These are phyloP conservation scores for Drosophila vallismaia DNA, from an alignment of 2,888 invertebrate genomes.

Conservation along the genomic window DNA sequence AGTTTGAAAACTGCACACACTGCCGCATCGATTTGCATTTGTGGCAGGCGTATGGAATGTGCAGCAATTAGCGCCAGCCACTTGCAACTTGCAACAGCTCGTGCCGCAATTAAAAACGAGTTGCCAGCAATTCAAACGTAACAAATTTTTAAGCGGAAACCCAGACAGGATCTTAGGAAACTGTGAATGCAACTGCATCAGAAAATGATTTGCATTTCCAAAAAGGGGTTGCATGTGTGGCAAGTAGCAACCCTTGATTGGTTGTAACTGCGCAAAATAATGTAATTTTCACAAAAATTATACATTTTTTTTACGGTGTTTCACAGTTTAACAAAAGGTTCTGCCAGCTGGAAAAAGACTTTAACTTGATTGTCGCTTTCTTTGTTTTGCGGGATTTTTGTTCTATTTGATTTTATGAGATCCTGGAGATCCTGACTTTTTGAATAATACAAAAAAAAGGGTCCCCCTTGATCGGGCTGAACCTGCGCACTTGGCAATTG, in stretches of 20 bases:
- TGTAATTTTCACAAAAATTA: neutral
- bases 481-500: slow-evolving; percentile 66
- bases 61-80: slow-evolving; percentile 34
- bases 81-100: slow-evolving; percentile 32
- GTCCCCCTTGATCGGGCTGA: slow-evolving; percentile 44
- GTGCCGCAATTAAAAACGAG: slow-evolving; percentile 41
- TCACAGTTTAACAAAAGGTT: slow-evolving; percentile 49
- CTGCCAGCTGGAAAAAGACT: slow-evolving; percentile 57
- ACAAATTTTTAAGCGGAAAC: slow-evolving; percentile 37
- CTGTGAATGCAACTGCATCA: slow-evolving; percentile 36
- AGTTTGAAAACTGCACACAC: slow-evolving; percentile 19
- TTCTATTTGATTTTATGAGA: slow-evolving; percentile 31
- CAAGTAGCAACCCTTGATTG: slow-evolving; percentile 23
- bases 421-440: slow-evolving; percentile 54
- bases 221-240: slow-evolving; percentile 28
- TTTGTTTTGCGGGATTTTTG: slow-evolving; percentile 13
- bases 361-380: slow-evolving; percentile 35
- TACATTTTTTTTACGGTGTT: neutral
- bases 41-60: slow-evolving; percentile 9
- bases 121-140: slow-evolving; percentile 43
- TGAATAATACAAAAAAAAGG: slow-evolving; percentile 40
- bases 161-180: slow-evolving; percentile 21
- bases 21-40: slow-evolving; percentile 24
- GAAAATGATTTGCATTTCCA: slow-evolving; percentile 19
- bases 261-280: neutral